A percentile compares a stretch with the other conserved stretches of the same genome.
Evolutionary conservation across 2,888 invertebrate species (phyloP).

Genomic region (Hecatera dysodea): DNA sequence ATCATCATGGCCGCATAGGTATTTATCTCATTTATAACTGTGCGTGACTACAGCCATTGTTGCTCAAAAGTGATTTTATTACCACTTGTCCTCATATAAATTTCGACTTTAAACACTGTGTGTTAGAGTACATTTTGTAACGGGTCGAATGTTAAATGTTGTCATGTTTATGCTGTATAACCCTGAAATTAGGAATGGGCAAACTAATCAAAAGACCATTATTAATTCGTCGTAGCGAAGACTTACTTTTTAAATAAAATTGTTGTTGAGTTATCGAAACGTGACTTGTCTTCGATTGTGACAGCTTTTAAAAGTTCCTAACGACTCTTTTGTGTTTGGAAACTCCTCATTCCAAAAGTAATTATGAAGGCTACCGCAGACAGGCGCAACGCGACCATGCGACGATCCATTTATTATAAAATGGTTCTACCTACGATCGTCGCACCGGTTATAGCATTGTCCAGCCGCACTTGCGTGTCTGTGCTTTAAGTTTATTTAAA

Average conservation of each 20-base stretch:
- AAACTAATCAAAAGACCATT: constrained; percentile 86
- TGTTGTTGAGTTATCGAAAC: constrained; percentile 35
- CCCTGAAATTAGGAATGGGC: constrained; percentile 84
- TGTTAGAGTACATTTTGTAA: constrained; percentile 74
- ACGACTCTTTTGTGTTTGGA: constrained; percentile 4
- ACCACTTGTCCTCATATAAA: constrained; percentile 74
- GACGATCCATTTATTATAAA: not conserved
- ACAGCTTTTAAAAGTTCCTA: constrained; percentile 36
- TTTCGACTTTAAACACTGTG: constrained; percentile 71
- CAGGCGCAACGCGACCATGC: not conserved
- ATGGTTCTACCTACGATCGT: not conserved
- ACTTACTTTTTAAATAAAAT: constrained; percentile 63
- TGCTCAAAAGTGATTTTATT: constrained; percentile 86
- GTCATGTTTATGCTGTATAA: constrained; percentile 85
- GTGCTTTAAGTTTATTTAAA: too few species aligned
- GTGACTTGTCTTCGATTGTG: constrained; percentile 34
- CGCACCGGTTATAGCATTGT: not conserved
- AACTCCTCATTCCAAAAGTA: not conserved
- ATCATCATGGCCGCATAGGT: constrained; percentile 77
- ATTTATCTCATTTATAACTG: constrained; percentile 85
- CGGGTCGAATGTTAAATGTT: constrained; percentile 71
- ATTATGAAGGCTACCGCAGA: not conserved
- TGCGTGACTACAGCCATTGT: constrained; percentile 86
- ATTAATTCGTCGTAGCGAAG: constrained; percentile 75
- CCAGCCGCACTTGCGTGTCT: not conserved